Conservation (phyloP, 2,113 vertebrate genomes). For the Tursiops truncatus region DNA sequence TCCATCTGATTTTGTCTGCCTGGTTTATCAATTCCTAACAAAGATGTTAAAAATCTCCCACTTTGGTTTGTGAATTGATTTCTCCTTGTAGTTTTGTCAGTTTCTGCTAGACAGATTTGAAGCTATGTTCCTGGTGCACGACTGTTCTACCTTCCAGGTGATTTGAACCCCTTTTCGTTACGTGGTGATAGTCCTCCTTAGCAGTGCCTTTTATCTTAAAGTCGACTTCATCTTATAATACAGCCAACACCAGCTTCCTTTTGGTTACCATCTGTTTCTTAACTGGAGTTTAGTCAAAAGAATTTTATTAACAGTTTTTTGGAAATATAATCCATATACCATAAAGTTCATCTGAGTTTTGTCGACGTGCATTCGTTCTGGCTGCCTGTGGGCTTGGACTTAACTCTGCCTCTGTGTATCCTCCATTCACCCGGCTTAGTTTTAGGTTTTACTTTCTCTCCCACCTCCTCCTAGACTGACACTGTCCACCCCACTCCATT, state of each 20-base stretch:
- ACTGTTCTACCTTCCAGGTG: not conserved
- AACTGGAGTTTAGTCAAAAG: not conserved
- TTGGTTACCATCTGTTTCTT: not conserved
- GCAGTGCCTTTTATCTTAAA: not conserved
- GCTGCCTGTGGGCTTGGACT: not conserved
- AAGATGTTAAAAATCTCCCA: not conserved
- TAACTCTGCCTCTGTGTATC: not conserved
- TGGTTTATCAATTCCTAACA: not conserved
- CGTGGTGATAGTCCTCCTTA: no score
- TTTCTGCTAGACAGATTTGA: not conserved
- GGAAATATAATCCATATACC: not conserved
- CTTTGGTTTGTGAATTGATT: not conserved
- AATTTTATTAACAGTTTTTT: not conserved
- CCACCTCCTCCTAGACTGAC: not conserved
- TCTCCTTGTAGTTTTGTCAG: not conserved
- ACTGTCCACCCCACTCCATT: fast-evolving
- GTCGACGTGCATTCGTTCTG: not conserved
- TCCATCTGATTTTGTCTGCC: no score
- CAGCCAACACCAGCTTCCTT: not conserved
- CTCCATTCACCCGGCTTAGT: no score
- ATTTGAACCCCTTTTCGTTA: not conserved
- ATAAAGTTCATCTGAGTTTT: not conserved
- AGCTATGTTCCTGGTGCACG: not conserved
- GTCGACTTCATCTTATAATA: not conserved
- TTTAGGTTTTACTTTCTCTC: not conserved